Evolutionary conservation across 1,140 invertebrate genomes (phyloP), one percentile per base, ranked within the genome.

Genomic region (Anoplolepis gracilipes): DNA sequence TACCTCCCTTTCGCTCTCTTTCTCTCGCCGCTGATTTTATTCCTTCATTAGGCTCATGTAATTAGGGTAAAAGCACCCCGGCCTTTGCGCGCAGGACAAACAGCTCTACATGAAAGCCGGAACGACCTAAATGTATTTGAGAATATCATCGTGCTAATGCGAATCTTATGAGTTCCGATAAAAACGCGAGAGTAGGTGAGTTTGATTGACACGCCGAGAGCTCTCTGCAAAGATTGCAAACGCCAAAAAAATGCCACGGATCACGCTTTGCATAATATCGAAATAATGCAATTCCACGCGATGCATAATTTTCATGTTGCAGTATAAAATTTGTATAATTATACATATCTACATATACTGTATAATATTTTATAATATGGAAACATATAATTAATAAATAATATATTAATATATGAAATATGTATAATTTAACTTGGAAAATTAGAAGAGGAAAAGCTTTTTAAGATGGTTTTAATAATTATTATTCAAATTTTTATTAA

Each of bases 41-140:
- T 79, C 77, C 62, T 69, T 79, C 77, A 79, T 79, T 79, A 79
- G 46, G 77, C 64, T 55, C 46, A 69, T 36, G 61, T 79, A 79
- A 79, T 79, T 79, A 79, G 77, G 77, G 46, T 79, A 79, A 79
- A 79, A 79, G 77, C 64, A 69, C 22, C 42, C 49, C 64, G 77
- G 49, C 77, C 77, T 79, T 79, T 79, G 77, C 64, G 64, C 77
- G 16, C 77, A 69, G 77, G 22, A 79, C 64, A 79, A 79, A 69
- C 62, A 79, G 62, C 77, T 79, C 77, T 39, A 55, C 33, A 39
- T 69, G 77, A 79, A 79, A 79, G 77, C 77, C 33, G 33, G 49
- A 79, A 79, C 64, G 77, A 79, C 64, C 62, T 79, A 79, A 69
- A 79, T 79, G 49, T 69, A 79, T 79, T 79, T 69, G 77, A 79